Percentiles rank a stretch among this genome's conserved stretches.
These are phyloP conservation scores for Pseudotriccus pelzelni DNA, from an alignment of 2,797 vertebrate genomes.

Conservation along the genomic window DNA sequence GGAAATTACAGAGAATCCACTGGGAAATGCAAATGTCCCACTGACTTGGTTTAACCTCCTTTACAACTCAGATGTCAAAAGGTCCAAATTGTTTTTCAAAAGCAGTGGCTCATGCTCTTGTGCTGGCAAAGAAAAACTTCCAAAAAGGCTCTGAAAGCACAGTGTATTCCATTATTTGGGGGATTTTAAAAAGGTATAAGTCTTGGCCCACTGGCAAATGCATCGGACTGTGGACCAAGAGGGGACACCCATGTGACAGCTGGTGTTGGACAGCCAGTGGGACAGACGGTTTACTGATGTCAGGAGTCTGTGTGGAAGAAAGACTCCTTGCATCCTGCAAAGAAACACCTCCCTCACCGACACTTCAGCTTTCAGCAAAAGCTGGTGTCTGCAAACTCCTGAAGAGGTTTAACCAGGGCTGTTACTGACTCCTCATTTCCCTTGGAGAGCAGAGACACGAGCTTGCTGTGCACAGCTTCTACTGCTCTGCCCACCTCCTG, in stretches of 20 bases:
- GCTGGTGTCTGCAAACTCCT: background rate
- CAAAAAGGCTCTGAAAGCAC: background rate
- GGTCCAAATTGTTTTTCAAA: background rate
- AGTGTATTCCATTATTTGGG: background rate
- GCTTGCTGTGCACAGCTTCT: background rate
- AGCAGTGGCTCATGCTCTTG: background rate
- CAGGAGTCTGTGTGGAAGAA: background rate
- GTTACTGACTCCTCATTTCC: background rate
- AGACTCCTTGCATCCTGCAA: background rate
- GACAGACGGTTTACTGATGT: background rate
- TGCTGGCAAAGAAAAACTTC: background rate
- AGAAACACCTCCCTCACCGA: background rate
- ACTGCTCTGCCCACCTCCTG: background rate
- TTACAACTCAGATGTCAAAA: background rate
- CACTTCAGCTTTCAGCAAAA: background rate
- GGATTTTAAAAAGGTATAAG: background rate
- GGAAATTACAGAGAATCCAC: background rate
- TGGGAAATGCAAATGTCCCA: background rate
- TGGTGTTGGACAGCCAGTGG: background rate
- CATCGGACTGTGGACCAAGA: fast-evolving
- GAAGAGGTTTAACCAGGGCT: background rate
- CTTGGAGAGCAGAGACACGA: background rate
- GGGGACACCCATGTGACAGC: background rate
- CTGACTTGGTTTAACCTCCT: background rate
- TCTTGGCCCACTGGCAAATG: background rate